Base-by-base conservation (phyloP, 2,888 invertebrate genomes). In the Hydriomena furcata region DNA sequence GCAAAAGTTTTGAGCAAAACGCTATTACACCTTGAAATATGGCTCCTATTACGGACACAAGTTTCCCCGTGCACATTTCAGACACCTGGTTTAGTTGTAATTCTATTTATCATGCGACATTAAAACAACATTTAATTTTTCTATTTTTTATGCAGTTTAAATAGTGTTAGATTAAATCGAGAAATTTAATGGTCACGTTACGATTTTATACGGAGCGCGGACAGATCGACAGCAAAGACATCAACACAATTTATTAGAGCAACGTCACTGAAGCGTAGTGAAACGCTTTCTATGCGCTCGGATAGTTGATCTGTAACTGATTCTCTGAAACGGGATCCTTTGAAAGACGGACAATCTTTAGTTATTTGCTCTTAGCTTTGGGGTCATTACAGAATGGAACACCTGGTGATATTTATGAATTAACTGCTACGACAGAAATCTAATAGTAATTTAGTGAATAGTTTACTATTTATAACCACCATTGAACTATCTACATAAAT, bases 281-380 rank as follows among this genome's bases (percentile, higher is more conserved):
- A 61, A 71, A 71, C 76, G 79, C 80, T 82, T 82, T 82, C 80
- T 79, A 74, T 75, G 58, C 62, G 58, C 64, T 60, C 52, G 49
- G 61, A 62, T 48, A 49, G 61, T 32, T 21, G 54, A 50, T 65
- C 61, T 61, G 57, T 56, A 54, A 65, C 55, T 47, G 52, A 62
- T 52, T 52, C 43, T 37, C 12, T 21, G 40, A 36, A 52, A 44
- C 40, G 31, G 37, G 20, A 52, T 32, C 42, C 42, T 42, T 28
- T 11, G 4, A 34, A 4, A 1, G n/a, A 17, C 17, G 4, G 2
- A 17, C 17, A 17, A 3, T 2, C 17, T 3, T 17, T 8, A 23
- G n/a, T n/a, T 7, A 8, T 31, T 31, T 2, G n/a, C n/a, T 31
- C 11, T 5, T n/a, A 11, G 1, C 7, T 30, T 17, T 17, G 17